Evolutionary conservation across 92 coral and sea anemone genomes (phyloP), one percentile per base, ranked within the genome.

Genomic region (Diadumene lineata): DNA sequence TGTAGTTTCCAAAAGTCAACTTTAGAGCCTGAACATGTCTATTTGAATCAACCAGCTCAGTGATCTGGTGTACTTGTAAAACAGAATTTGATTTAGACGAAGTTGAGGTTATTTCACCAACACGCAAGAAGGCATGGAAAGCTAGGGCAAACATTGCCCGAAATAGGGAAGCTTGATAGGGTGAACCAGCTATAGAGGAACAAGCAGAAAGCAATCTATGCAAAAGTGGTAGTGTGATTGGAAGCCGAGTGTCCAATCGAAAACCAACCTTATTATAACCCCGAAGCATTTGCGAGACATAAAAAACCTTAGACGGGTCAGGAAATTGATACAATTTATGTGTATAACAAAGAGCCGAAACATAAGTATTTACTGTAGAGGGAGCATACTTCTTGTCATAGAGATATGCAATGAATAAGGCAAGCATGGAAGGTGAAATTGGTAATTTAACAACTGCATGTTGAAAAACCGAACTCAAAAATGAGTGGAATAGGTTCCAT

Each of bases 121-220:
- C 72, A 34, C 85, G 67, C 25, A 77, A 64, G 53, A 83, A 71
- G 17, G 89, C 89, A 85, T 58, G 56, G 51, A 85, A 85, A 23
- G 87, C 91, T 22, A 77, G 25, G 43, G 91, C 55, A 71, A 86
- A 86, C 91, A 86, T 86, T 31, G 87, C 87, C 50, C 78, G 70
- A 50, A 86, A 82, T 65, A 50, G 78, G 73, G 74, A 65, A 23
- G 56, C 51, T 31, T 77, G 56, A 69, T 78, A 87, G 64, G 34
- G 30, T 1, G 81, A 48, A 48, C 69, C 31, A 23, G 85, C 55
- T 46, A 81, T 19, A 25, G 29, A 1, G 0, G 75, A 46, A 34
- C 81, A 67, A 50, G 85, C 81, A 72, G 21, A 68, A 11, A 79
- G 23, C 50, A 85, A 48, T 43, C 55, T 60, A 23, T 77, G 70